Percentiles rank a stretch among this genome's conserved stretches.
phyloP scores from a whole-genome alignment of 2,113 vertebrate species.

The Xiphophorus couchianus region DNA sequence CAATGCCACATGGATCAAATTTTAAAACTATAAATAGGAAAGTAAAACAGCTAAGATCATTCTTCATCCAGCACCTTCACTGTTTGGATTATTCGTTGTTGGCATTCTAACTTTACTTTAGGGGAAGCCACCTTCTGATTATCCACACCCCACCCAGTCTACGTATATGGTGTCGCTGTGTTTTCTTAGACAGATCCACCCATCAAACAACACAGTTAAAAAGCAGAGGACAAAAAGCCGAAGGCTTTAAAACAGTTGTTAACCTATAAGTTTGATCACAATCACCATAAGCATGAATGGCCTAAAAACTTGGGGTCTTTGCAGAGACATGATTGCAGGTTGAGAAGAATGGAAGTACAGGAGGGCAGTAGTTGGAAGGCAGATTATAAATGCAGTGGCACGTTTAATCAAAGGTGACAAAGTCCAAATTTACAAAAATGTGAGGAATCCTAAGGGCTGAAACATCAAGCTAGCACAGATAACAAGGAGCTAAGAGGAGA shows the following conservation, averaged over 20 bases:
- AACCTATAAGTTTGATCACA: neutral
- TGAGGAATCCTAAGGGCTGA: too few species aligned
- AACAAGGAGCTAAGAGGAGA: too few species aligned
- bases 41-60: neutral
- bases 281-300: too few species aligned
- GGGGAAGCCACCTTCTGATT: neutral
- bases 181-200: neutral
- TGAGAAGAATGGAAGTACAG: too few species aligned
- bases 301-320: too few species aligned
- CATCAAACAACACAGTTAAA: neutral
- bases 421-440: too few species aligned
- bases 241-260: neutral
- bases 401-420: too few species aligned
- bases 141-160: neutral
- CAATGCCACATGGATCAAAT: neutral
- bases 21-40: neutral
- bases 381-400: too few species aligned
- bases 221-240: neutral
- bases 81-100: neutral
- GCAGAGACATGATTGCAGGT: too few species aligned
- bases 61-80: neutral
- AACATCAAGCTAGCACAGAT: too few species aligned
- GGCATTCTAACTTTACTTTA: neutral
- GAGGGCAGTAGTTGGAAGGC: too few species aligned
- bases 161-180: neutral